Evolutionary conservation across 2,888 invertebrate species (phyloP), one percentile per base, ranked within the genome.

Genomic region (Caprella mutica): DNA sequence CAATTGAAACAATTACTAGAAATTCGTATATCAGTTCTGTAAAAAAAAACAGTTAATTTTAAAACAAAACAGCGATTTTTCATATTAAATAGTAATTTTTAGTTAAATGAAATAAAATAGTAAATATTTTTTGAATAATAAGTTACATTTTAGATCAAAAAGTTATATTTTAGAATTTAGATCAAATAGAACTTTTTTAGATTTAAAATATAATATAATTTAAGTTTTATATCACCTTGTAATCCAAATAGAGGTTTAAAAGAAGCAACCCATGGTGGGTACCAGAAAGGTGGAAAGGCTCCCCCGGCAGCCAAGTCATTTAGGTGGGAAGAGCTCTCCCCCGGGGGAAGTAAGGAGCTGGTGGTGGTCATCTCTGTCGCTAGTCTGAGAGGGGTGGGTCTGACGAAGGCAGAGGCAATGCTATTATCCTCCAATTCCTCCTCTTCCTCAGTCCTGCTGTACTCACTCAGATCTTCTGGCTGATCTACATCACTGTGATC

Each of bases 231-330:
- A 23, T 54, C 44, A 63, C 63, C 63, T 59, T 63, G 63, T 2
- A 63, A 44, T 5, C 63, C 63, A 38, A 63, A 63, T 48, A 56
- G 57, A 6, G 63, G 63, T 39, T 63, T 63, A 52, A 63, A 63
- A 21, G 63, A 59, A 12, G 59, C 59, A 35, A 63, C 57, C 63
- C 63, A 63, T 17, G 63, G 63, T 9, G 63, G 63, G 50, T 63
- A 63, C 63, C 63, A 63, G 23, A 63, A 38, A 3, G 63, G 56
- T 2, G 63, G 51, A 29, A 17, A 48, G n/a, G 2, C 27, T 29
- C 27, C 29, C 27, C n/a, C 27, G 29, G 27, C 51, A 38, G 12
- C 56, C 61, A 17, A 44, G 54, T 19, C 44, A 26, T 14, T 61
- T 57, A 5, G 54, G 44, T 6, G 48, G 48, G 48, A 14, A n/a